Evolutionary conservation across 2,797 vertebrate species (phyloP).

Genomic region (Parotocinclus haroldoi): DNA sequence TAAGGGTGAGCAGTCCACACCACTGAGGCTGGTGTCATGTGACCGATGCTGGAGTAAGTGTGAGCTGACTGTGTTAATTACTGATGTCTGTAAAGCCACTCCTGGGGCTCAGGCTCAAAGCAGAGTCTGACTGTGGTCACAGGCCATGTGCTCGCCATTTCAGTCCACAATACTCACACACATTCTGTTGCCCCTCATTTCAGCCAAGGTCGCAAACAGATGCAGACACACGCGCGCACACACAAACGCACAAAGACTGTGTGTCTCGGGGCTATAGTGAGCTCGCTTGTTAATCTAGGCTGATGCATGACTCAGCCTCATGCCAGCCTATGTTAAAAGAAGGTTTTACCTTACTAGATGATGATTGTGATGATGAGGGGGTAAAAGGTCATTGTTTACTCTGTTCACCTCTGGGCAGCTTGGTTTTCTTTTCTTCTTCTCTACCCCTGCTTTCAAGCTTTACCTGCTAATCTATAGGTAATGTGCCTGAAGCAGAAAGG

Average conservation of each 20-base stretch:
- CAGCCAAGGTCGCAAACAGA: constrained; percentile 21
- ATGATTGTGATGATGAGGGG: constrained; percentile 62
- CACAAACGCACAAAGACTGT: constrained; percentile 11
- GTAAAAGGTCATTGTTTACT: constrained; percentile 67
- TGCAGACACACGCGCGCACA: constrained; percentile 23
- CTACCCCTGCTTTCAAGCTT: constrained; percentile 6
- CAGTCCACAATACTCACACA: constrained; percentile 27
- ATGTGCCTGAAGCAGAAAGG: constrained; percentile 31
- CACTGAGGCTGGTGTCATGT: constrained; percentile 15
- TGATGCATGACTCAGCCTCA: constrained; percentile 79
- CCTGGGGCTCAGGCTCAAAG: constrained; percentile 29
- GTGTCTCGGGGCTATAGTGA: constrained; percentile 37
- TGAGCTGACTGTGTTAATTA: constrained; percentile 44
- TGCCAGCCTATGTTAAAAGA: constrained; percentile 67
- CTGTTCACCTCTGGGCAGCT: constrained; percentile 56
- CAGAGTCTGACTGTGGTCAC: constrained; percentile 34
- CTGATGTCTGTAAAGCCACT: constrained; percentile 40
- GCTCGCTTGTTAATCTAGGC: constrained; percentile 73
- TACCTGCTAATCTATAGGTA: constrained; percentile 46
- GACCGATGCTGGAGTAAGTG: constrained; percentile 33
- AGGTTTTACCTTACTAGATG: constrained; percentile 71
- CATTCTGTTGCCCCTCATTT: constrained; percentile 15
- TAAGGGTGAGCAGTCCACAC: constrained; percentile 15
- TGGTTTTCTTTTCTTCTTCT: constrained; percentile 48
- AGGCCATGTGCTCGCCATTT: constrained; percentile 22